phyloP scores from a whole-genome alignment of 2,797 vertebrate genomes.

The Euthynnus affinis region DNA sequence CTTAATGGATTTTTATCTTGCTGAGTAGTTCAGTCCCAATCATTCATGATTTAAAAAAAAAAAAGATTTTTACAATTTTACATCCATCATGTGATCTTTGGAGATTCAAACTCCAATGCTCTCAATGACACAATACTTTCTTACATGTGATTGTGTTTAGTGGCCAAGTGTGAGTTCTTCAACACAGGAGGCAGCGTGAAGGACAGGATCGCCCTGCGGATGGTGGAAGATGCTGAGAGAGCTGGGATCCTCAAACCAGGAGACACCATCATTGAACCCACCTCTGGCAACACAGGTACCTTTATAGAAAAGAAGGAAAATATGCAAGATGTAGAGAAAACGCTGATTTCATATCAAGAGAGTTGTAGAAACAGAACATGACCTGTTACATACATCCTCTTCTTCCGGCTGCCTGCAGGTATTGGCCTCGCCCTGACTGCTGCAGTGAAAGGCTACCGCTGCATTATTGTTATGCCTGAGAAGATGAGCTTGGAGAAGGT shows the following conservation, averaged over 20 bases:
- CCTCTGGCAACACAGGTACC: constrained; percentile 93
- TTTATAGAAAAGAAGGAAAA: too few relatives aligned
- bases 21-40: too few relatives aligned
- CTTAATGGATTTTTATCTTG: too few relatives aligned
- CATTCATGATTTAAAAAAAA: too few relatives aligned
- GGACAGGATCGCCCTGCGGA: constrained; percentile 91
- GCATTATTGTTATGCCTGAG: constrained; percentile 94
- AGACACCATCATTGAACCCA: constrained; percentile 93
- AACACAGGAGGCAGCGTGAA: constrained; percentile 93
- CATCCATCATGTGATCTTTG: too few relatives aligned
- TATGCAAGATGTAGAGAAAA: background rate
- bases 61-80: too few relatives aligned
- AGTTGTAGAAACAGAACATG: background rate
- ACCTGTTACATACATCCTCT: fast-evolving
- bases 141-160: constrained; percentile 70
- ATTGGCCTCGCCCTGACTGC: constrained; percentile 93
- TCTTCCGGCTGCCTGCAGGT: constrained; percentile 76
- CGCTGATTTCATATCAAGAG: background rate
- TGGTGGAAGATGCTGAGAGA: constrained; percentile 92
- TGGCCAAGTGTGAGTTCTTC: constrained; percentile 94
- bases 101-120: background rate
- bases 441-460: constrained; percentile 94
- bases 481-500: constrained; percentile 96
- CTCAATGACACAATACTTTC: background rate
- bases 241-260: constrained; percentile 88